phyloP scores from a whole-genome alignment of 2,888 invertebrate genomes.

The Saturnia japonica region DNA sequence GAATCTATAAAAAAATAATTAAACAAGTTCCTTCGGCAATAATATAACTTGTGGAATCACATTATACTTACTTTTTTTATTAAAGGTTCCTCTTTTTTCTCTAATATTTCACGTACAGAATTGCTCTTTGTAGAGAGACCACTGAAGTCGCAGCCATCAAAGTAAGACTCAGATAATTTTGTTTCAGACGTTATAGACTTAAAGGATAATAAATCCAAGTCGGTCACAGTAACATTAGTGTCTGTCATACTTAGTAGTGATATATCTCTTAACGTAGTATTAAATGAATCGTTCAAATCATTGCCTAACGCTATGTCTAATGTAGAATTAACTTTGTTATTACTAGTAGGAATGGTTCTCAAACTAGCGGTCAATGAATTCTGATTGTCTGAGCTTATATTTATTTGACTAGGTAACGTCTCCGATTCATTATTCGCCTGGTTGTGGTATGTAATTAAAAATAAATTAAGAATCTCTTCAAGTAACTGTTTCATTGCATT shows the following conservation, averaged over 20 bases:
- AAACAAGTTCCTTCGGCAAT: not conserved
- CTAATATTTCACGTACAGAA: slow-evolving; percentile 61
- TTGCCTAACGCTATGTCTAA: slow-evolving; percentile 41
- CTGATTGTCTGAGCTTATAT: slow-evolving; percentile 28
- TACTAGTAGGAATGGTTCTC: slow-evolving; percentile 40
- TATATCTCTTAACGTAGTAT: slow-evolving; percentile 38
- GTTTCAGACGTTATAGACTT: slow-evolving; percentile 55
- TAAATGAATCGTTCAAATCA: slow-evolving; percentile 44
- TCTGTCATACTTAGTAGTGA: slow-evolving; percentile 40
- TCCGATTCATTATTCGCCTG: slow-evolving; percentile 38
- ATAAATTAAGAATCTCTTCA: slow-evolving; percentile 53
- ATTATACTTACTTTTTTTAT: slow-evolving; percentile 44
- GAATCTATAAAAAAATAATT: slow-evolving; percentile 38
- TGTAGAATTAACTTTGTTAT: slow-evolving; percentile 36
- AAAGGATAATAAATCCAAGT: slow-evolving; percentile 59
- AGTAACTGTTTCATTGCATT: slow-evolving; percentile 46
- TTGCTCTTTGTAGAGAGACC: slow-evolving; percentile 27
- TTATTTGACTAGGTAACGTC: slow-evolving; percentile 40
- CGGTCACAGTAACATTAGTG: slow-evolving; percentile 36
- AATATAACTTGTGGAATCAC: slow-evolving; percentile 12
- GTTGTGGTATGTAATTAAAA: slow-evolving; percentile 34
- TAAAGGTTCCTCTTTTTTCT: slow-evolving; percentile 51
- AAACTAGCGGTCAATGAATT: slow-evolving; percentile 42
- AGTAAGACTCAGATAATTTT: slow-evolving; percentile 58
- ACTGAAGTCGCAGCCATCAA: slow-evolving; percentile 43